Percentiles rank a stretch among this genome's conserved stretches.
Evolutionary conservation across 2,888 invertebrate genomes (phyloP).

Genomic region (Tubiluchus corallicola): DNA sequence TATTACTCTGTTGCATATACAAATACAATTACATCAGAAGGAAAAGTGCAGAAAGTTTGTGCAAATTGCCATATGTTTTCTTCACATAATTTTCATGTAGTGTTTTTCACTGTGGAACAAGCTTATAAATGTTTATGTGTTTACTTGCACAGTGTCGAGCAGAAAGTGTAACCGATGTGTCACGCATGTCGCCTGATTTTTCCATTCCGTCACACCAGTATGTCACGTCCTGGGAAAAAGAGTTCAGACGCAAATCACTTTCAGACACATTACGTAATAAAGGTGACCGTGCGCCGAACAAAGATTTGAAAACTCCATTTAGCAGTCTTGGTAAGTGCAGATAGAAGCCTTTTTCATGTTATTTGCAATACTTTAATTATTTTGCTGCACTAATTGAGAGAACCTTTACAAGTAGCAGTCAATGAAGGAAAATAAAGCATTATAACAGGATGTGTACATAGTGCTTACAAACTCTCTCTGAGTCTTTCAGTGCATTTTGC

Average conservation of each 20-base stretch:
- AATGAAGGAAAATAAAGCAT: no score
- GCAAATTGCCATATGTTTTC: background rate
- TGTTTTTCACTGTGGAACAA: no score
- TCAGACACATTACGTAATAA: background rate
- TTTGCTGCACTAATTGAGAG: no score
- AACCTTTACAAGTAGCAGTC: no score
- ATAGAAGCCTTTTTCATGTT: no score
- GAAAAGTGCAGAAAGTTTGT: no score
- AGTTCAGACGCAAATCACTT: background rate
- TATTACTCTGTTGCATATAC: no score
- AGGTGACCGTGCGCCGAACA: background rate
- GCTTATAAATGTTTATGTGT: constrained; percentile 16
- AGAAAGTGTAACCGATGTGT: constrained; percentile 23
- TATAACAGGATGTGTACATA: no score
- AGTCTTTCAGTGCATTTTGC: no score
- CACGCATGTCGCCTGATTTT: constrained; percentile 11
- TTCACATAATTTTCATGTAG: constrained; percentile 10
- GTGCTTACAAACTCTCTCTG: no score
- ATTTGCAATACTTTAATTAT: no score
- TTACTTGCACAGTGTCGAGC: constrained; percentile 21
- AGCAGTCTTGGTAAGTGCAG: background rate
- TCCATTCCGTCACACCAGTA: background rate
- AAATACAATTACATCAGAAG: no score
- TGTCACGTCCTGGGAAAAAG: background rate
- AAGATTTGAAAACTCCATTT: background rate